Evolutionary conservation across 2,888 invertebrate species (phyloP), one percentile per base, ranked within the genome.

Genomic region (Griposia aprilina): DNA sequence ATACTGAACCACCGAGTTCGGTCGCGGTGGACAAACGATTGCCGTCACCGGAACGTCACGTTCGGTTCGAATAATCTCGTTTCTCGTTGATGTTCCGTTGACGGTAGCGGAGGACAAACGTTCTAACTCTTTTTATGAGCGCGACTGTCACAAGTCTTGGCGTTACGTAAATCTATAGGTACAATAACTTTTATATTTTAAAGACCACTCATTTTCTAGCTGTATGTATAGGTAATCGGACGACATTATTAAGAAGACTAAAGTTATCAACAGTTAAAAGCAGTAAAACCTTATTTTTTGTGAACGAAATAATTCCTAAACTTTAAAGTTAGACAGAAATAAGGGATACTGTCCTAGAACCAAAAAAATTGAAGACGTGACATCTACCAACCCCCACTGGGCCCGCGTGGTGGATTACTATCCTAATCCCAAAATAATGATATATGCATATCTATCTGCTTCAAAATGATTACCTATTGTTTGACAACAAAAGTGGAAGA

Each of bases 161-260:
- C 45, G 26, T 48, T 36, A 48, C 50, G 4, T 77, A 26, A 48
- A 67, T 55, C 36, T 78, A 48, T n/a, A 8, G 4, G 7, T 30
- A 48, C n/a, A 73, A 55, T 66, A 11, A 41, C 23, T 63, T 36
- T 83, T 75, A 81, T 20, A 36, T 13, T 77, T 63, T 68, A 67
- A 68, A 82, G 45, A 76, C 84, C 73, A 77, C 74, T 70, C 20
- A 65, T 60, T 62, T 52, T 74, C 26, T 79, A 63, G 20, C 57
- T 63, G 76, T 36, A 70, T 55, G 60, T 71, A n/a, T 41, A 23
- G 23, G 17, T 52, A 66, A 68, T 17, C 36, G 67, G 73, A 77
- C 77, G 77, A 79, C 59, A 72, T 45, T 65, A 36, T 82, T 55
- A 55, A 62, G 30, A 57, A 73, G 30, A 78, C 36, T 52, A 17